phyloP scores from a whole-genome alignment of 2,888 invertebrate genomes.

The Lobophora halterata region DNA sequence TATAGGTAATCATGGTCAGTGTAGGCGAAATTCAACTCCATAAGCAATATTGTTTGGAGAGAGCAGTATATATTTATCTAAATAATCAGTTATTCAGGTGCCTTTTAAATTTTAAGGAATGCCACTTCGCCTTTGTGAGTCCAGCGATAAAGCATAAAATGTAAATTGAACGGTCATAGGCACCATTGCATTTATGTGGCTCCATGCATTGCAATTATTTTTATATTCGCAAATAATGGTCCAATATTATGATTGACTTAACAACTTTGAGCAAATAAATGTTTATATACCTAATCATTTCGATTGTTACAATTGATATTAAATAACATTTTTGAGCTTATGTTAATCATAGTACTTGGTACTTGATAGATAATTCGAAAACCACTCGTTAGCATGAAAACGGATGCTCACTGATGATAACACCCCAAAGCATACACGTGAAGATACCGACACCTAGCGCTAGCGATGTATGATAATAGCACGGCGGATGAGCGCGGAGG shows the following conservation, averaged over 20 bases:
- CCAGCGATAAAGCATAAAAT: slow-evolving; percentile 54
- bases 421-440: slow-evolving; percentile 20
- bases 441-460: too few relatives aligned
- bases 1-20: too few relatives aligned
- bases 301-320: too few relatives aligned
- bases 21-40: too few relatives aligned
- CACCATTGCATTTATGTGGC: slow-evolving; percentile 46
- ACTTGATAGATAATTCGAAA: slow-evolving; percentile 4
- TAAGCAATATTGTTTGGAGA: too few relatives aligned
- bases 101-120: slow-evolving; percentile 11
- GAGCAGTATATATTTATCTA: too few relatives aligned
- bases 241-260: slow-evolving; percentile 23
- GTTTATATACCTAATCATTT: too few relatives aligned
- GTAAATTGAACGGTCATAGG: slow-evolving; percentile 52
- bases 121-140: slow-evolving; percentile 42
- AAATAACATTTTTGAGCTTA: too few relatives aligned
- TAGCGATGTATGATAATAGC: slow-evolving; percentile 29
- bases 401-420: slow-evolving; percentile 11
- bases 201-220: slow-evolving; percentile 45
- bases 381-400: slow-evolving; percentile 14
- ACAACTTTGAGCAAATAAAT: slow-evolving; percentile 7
- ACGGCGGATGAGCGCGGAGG: slow-evolving; percentile 19
- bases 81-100: too few relatives aligned
- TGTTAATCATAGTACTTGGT: too few relatives aligned
- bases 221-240: slow-evolving; percentile 46